Evolutionary conservation across 2,113 vertebrate genomes (phyloP), one percentile per base, ranked within the genome.

Genomic region (Tamias sibiricus): DNA sequence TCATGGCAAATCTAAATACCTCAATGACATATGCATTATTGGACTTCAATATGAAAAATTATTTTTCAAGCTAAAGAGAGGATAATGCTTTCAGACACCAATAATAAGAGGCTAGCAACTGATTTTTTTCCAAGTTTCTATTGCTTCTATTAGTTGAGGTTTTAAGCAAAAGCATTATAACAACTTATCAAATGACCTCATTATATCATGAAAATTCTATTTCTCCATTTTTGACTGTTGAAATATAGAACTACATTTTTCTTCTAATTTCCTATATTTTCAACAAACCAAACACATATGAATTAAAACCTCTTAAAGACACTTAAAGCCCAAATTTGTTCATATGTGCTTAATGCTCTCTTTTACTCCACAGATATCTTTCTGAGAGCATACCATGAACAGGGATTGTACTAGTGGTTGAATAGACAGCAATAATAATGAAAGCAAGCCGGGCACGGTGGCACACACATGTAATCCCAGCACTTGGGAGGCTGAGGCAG

Each of bases 241-340:
- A 90, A 80, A 16, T 40, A 40, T 37, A 90, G 16, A 49, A 72
- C 2, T 20, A 0, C 13, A 79, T 91, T 96, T 66, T 87, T 86
- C 26, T 37, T 91, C 35, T 12, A 86, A 4, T 10, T 59, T 74
- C 2, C 40, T 30, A 74, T 16, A 47, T 14, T 47, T 12, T 49
- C 35, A 74, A 26, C 44, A 92, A 86, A 80, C 19, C 75, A 91
- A 80, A 79, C 12, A 89, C 8, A 28, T 49, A 54, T 42, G 6
- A 69, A 77, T 64, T 44, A 81, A 95, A 92, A 85, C 17, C 68
- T 75, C 22, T 88, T 42, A 81, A 88, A 69, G 16, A 93, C 26
- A 85, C 6, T 14, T 88, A 54, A 76, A 87, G 8, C 20, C 26
- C 59, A 69, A 90, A 76, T 62, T 54, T 75, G 14, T 68, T 85